Conservation (phyloP, 2,113 vertebrate species). For the Clarias macrocephalus region DNA sequence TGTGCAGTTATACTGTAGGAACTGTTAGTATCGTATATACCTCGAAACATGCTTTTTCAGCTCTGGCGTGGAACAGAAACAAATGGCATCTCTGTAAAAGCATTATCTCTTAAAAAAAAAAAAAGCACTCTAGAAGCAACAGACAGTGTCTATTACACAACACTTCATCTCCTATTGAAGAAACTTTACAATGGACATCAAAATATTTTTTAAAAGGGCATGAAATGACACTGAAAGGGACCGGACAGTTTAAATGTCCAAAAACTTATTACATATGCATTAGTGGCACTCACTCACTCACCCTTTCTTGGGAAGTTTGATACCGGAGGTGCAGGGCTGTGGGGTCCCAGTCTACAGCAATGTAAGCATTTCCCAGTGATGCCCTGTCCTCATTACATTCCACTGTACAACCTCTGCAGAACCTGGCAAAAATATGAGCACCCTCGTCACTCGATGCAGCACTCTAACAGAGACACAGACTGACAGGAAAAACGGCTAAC, state of each 20-base stretch:
- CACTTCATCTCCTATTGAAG: background rate
- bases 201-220: background rate
- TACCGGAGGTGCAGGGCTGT: slow-evolving; percentile 96
- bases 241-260: background rate
- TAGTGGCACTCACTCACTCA: slow-evolving; percentile 61
- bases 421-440: slow-evolving; percentile 69
- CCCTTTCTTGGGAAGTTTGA: slow-evolving; percentile 97
- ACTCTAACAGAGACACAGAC: background rate
- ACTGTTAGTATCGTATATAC: no score
- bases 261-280: background rate
- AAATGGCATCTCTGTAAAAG: slow-evolving; percentile 1
- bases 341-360: slow-evolving; percentile 99
- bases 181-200: background rate
- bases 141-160: background rate
- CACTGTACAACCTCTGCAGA: slow-evolving; percentile 92
- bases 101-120: background rate
- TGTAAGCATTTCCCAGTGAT: slow-evolving; percentile 87
- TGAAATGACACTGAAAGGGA: background rate
- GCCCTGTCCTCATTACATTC: slow-evolving; percentile 89
- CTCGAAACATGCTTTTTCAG: background rate
- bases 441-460: slow-evolving; percentile 10
- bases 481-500: background rate
- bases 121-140: background rate
- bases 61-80: background rate
- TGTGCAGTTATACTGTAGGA: background rate